A percentile compares a stretch with the other conserved stretches of the same genome.
Conservation (phyloP, 1,140 invertebrate species). For the Drosophila rhopaloa region DNA sequence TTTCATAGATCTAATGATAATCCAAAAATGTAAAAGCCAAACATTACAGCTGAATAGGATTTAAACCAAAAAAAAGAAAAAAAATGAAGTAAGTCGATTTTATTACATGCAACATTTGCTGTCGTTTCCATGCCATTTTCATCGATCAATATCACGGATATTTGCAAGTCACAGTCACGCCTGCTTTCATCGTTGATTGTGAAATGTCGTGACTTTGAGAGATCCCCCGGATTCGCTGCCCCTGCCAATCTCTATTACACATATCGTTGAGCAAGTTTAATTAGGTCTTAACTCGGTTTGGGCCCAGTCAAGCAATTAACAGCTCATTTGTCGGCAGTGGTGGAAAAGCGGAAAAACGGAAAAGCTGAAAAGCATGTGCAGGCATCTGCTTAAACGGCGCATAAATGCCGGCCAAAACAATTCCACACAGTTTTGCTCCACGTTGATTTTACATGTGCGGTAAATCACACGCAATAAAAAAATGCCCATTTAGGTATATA, state of each 20-base stretch:
- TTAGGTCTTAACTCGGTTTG: slow-evolving; percentile 34
- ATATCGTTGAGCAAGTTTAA: slow-evolving; percentile 44
- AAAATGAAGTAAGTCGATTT: background rate
- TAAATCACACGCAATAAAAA: slow-evolving; percentile 75
- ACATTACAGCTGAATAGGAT: no score
- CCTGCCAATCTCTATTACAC: slow-evolving; percentile 30
- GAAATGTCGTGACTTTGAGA: slow-evolving; percentile 32
- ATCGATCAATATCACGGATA: slow-evolving; percentile 39
- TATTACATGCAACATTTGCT: background rate
- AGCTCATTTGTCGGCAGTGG: slow-evolving; percentile 52
- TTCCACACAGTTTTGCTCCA: slow-evolving; percentile 26
- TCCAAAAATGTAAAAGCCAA: no score
- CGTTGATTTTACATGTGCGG: slow-evolving; percentile 59
- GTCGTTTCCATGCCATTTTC: slow-evolving; percentile 21
- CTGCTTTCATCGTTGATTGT: slow-evolving; percentile 46
- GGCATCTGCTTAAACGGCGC: slow-evolving; percentile 54
- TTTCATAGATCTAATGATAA: no score
- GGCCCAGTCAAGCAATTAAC: slow-evolving; percentile 57
- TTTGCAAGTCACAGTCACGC: slow-evolving; percentile 46
- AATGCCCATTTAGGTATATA: background rate
- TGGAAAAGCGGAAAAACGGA: slow-evolving; percentile 5
- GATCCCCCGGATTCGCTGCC: background rate
- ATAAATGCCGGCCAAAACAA: slow-evolving; percentile 38
- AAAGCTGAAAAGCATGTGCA: background rate
- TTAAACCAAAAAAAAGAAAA: background rate